phyloP scores from a whole-genome alignment of 2,113 vertebrate genomes.

The Cochlearius cochlearius region DNA sequence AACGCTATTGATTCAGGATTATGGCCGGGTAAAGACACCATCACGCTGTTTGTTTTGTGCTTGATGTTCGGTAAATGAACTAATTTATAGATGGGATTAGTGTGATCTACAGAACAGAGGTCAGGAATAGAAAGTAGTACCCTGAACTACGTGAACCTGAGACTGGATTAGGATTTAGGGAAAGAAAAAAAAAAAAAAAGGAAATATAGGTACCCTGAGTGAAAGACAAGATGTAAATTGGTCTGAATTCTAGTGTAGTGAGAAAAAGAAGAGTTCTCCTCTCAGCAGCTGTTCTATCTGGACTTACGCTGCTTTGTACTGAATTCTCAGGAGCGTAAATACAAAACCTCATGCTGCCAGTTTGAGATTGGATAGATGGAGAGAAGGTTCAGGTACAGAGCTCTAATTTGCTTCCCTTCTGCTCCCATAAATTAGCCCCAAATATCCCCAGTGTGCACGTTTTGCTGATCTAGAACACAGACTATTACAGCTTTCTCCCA shows the following conservation, averaged over 20 bases:
- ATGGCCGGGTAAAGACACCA: background rate
- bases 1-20: slow-evolving; percentile 39
- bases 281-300: background rate
- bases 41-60: slow-evolving; percentile 25
- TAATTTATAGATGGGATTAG: slow-evolving; percentile 39
- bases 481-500: background rate
- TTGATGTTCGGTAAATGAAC: slow-evolving; percentile 30
- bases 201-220: background rate
- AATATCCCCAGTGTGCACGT: background rate
- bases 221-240: background rate
- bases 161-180: background rate
- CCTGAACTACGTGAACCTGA: background rate
- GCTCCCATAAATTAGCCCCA: background rate
- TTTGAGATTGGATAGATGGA: background rate
- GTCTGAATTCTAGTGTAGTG: background rate
- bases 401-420: background rate
- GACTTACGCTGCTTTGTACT: background rate
- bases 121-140: background rate
- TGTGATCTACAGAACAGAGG: background rate
- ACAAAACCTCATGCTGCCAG: background rate
- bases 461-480: background rate
- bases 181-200: background rate
- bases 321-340: background rate
- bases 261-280: background rate
- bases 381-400: background rate